A percentile compares a stretch with the other conserved stretches of the same genome.
Conservation (phyloP, 2,797 vertebrate genomes). For the Synaphobranchus kaupii region DNA sequence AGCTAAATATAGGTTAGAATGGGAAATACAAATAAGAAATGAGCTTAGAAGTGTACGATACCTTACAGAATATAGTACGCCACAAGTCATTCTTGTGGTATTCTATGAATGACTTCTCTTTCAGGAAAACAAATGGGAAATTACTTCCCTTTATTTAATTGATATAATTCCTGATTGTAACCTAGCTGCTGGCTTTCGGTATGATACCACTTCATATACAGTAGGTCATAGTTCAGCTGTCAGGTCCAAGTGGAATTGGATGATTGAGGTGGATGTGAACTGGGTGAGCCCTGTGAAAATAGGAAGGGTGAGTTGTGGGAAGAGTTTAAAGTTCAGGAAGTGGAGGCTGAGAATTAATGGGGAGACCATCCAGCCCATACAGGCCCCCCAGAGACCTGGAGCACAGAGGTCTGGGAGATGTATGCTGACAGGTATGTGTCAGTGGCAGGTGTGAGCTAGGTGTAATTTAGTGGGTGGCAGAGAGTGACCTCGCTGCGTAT, state of each 20-base stretch:
- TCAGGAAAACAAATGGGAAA: neutral
- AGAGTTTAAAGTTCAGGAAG: neutral
- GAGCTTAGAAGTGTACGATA: neutral
- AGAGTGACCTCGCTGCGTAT: neutral
- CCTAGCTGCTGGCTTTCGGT: neutral
- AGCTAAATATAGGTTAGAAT: neutral
- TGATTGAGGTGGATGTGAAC: neutral
- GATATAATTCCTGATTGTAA: neutral
- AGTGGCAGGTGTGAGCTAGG: neutral
- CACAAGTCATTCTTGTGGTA: neutral
- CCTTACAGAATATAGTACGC: neutral
- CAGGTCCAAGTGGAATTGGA: neutral
- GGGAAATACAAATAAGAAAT: neutral
- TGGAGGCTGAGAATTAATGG: neutral
- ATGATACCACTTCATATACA: neutral
- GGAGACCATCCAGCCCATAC: neutral
- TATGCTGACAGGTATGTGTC: conserved; percentile 13
- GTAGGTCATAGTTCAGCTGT: neutral
- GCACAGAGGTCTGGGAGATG: neutral
- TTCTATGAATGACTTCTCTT: neutral
- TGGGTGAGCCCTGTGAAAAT: neutral
- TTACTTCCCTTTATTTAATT: neutral
- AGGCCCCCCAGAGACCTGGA: neutral
- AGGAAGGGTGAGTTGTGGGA: neutral
- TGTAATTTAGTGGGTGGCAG: neutral